Evolutionary conservation across 1,140 invertebrate species (phyloP).

Genomic region (Cyclargus thomasi): DNA sequence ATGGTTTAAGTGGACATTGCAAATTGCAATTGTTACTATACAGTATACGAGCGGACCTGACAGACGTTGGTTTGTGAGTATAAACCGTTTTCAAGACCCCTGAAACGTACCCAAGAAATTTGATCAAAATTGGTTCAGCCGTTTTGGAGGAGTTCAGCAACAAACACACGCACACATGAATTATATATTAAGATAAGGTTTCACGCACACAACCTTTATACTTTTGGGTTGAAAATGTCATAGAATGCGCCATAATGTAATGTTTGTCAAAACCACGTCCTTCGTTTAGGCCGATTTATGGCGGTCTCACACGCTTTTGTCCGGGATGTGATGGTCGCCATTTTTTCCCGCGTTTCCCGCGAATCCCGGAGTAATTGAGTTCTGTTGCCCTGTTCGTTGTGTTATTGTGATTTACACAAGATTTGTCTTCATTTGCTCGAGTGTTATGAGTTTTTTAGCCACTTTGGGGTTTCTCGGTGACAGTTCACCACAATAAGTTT

Average conservation of each 20-base stretch:
- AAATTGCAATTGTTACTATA: too few species aligned
- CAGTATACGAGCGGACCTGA: too few species aligned
- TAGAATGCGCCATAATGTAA: neutral
- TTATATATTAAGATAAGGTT: too few species aligned
- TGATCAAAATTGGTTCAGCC: too few species aligned
- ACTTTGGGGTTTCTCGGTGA: neutral
- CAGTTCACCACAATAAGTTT: neutral
- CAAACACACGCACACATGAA: too few species aligned
- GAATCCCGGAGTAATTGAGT: conserved; percentile 5
- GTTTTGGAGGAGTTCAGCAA: too few species aligned
- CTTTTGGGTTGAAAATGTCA: neutral
- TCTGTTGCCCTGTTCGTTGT: neutral
- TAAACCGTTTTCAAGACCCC: too few species aligned
- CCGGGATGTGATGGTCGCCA: neutral
- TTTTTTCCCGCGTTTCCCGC: neutral
- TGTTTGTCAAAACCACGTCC: neutral
- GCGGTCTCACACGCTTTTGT: neutral
- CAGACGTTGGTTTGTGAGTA: too few species aligned
- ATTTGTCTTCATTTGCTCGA: neutral
- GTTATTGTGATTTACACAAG: conserved; percentile 3
- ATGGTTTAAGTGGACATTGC: too few species aligned
- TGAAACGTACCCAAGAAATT: too few species aligned
- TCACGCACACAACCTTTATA: neutral
- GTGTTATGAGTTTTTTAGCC: neutral
- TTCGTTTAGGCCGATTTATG: neutral